Conservation (phyloP, 2,888 invertebrate species). For the Cataglyphis livida region DNA sequence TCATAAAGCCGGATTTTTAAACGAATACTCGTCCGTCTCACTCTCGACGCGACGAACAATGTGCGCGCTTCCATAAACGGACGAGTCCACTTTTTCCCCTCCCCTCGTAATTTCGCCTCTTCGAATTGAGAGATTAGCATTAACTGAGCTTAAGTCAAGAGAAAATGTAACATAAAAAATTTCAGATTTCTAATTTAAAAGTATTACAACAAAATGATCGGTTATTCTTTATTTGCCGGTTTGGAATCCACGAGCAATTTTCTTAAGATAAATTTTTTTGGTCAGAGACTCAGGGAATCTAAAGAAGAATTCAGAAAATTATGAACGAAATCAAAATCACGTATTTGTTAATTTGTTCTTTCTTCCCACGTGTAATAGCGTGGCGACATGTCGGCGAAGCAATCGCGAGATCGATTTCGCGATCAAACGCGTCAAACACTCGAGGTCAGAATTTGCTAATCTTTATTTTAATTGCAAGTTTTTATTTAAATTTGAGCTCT, state of each 20-base stretch:
- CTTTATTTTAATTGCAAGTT: constrained; percentile 33
- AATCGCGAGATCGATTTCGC: constrained; percentile 2
- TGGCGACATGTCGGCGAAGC: not conserved
- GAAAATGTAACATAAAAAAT: not conserved
- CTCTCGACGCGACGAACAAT: constrained; percentile 55
- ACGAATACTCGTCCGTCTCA: constrained; percentile 56
- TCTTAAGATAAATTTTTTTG: not conserved
- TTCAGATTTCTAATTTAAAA: not conserved
- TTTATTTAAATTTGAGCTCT: not conserved
- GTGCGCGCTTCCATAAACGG: constrained; percentile 63
- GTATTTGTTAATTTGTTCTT: constrained; percentile 6
- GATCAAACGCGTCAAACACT: not conserved
- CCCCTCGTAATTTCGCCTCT: constrained; percentile 3
- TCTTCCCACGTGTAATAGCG: not conserved
- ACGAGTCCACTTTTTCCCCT: constrained; percentile 60
- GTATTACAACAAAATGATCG: not conserved
- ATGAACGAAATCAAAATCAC: not conserved
- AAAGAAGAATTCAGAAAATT: not conserved
- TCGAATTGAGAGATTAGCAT: not conserved
- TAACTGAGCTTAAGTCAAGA: not conserved
- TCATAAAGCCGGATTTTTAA: constrained; percentile 50
- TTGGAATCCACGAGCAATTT: constrained; percentile 40
- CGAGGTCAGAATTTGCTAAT: constrained; percentile 22
- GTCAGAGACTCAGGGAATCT: not conserved
- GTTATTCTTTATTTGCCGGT: not conserved